Evolutionary conservation across 2,888 invertebrate species (phyloP), one percentile per base, ranked within the genome.

Genomic region (Suillia variegata): DNA sequence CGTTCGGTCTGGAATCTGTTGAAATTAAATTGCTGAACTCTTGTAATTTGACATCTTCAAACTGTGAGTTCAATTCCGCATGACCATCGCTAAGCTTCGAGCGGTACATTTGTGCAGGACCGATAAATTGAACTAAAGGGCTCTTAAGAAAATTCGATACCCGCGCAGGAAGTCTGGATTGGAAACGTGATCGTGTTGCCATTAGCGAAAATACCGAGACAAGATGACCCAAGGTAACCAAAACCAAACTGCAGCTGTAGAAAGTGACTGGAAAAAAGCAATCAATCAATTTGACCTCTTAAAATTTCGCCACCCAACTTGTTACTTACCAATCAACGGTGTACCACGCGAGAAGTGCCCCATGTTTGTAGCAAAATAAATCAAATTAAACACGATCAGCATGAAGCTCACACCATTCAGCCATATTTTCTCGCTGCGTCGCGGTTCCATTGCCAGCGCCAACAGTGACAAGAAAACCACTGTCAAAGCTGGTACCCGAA

Each of bases 391-490:
- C 20, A 83, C 82, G 53, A 86, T 84, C 31, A 88, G 83, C 10
- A 88, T 70, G 2, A 86, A 81, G 22, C 84, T 85, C 49, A 85
- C 81, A 10, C 85, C 85, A 63, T 85, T 86, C 12, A 88, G 68
- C 17, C 85, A 78, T 22, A 88, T 81, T 75, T 88, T 88, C 71
- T 87, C 87, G 2, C 85, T 85, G 42, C 87, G 84, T 62, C 85
- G 83, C 0, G 88, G 86, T 5, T 88, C 87, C 49, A 88, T 69
- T 84, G 86, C 86, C 70, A 88, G 88, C 5, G 83, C 82, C 21
- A 84, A 74, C 59, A 89, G 73, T 1, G 85, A 86, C 69, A 88
- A 74, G 22, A 86, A 72, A 6, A 87, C 84, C 42, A 88, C 83
- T 49, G 85, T 86, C 84, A 78, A 53, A 1, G 86, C 85, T 4